Evolutionary conservation across 2,888 invertebrate genomes (phyloP).

Genomic region (Apamea sordens): DNA sequence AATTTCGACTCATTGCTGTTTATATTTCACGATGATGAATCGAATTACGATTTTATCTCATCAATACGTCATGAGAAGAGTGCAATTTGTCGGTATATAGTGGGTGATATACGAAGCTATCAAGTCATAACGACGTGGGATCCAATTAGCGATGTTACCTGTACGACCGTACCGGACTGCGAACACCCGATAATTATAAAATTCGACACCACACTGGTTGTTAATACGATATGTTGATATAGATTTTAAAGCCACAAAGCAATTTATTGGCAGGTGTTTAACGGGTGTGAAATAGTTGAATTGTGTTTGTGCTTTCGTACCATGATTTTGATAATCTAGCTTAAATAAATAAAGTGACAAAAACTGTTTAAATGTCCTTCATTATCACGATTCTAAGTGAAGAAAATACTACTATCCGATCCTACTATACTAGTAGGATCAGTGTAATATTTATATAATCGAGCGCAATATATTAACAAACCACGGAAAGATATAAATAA

Average conservation of each 20-base stretch:
- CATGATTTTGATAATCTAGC: background rate
- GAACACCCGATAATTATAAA: conserved; percentile 64
- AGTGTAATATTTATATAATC: background rate
- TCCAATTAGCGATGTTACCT: conserved; percentile 73
- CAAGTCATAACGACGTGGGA: conserved; percentile 67
- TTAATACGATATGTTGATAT: conserved; percentile 58
- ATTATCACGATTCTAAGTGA: background rate
- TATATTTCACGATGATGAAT: conserved; percentile 43
- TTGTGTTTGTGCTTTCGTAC: background rate
- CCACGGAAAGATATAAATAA: conserved; percentile 2
- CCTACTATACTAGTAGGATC: background rate
- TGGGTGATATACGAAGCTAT: conserved; percentile 68
- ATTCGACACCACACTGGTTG: conserved; percentile 59
- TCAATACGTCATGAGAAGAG: conserved; percentile 50
- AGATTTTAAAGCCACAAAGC: conserved; percentile 54
- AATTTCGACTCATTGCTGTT: conserved; percentile 45
- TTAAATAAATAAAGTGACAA: background rate
- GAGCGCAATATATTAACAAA: background rate
- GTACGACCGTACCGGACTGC: conserved; percentile 55
- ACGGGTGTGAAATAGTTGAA: conserved; percentile 28
- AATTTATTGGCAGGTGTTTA: conserved; percentile 41
- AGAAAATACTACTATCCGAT: background rate
- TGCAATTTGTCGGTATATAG: conserved; percentile 68
- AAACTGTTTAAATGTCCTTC: background rate
- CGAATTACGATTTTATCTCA: conserved; percentile 43